Conservation (phyloP, 2,888 invertebrate genomes). For the Erpobdella octoculata region DNA sequence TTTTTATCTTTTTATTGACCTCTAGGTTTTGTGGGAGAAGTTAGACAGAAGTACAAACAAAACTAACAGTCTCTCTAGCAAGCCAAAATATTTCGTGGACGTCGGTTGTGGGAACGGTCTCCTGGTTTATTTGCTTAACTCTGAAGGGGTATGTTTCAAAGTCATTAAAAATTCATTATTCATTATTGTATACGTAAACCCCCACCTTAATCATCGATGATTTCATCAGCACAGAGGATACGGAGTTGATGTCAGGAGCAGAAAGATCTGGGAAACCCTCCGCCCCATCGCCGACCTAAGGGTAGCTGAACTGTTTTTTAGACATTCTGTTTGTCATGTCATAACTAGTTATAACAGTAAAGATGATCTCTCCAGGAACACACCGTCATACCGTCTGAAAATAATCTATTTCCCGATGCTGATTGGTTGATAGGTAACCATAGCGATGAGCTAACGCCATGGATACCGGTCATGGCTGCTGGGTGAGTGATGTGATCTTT, state of each 20-base stretch:
- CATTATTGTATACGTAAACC: no score
- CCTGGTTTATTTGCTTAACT: conserved; percentile 72
- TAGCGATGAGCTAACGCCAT: conserved; percentile 96
- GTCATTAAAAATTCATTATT: no score
- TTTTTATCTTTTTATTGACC: no score
- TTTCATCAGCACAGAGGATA: conserved; percentile 54
- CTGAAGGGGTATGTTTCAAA: conserved; percentile 62
- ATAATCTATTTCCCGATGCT: conserved; percentile 63
- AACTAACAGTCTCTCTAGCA: conserved; percentile 47
- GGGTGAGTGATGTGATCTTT: conserved; percentile 51
- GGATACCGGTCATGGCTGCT: conserved; percentile 87
- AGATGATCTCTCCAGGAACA: conserved; percentile 27
- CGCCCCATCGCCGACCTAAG: conserved; percentile 22
- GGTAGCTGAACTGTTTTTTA: not conserved
- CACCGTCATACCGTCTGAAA: conserved; percentile 62
- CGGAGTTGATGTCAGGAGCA: conserved; percentile 54
- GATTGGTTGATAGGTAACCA: conserved; percentile 97
- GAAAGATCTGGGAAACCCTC: conserved; percentile 75
- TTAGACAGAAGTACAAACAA: conserved; percentile 44
- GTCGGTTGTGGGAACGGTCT: conserved; percentile 96
- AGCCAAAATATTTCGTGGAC: conserved; percentile 70
- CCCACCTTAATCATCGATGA: not conserved
- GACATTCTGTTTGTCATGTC: not conserved
- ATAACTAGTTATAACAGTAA: not conserved
- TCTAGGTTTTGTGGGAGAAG: conserved; percentile 65